These are phyloP conservation scores for Eupithecia subumbrata DNA, from an alignment of 2,888 invertebrate species.

Conservation along the genomic window DNA sequence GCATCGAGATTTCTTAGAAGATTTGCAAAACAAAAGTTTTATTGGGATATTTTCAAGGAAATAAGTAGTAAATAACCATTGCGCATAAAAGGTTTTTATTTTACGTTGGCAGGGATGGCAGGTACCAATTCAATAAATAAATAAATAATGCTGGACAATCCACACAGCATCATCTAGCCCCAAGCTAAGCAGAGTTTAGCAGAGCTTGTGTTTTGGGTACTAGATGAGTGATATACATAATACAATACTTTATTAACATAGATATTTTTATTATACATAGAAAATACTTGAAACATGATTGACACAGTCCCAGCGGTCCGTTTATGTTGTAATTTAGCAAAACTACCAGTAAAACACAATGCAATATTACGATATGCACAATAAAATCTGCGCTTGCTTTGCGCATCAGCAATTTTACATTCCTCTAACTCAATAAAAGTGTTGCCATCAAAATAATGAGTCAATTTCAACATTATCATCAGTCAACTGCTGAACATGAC, in stretches of 20 bases:
- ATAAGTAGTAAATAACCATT: neutral
- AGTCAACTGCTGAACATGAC: neutral
- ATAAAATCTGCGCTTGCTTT: neutral
- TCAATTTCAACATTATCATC: neutral
- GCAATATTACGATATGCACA: neutral
- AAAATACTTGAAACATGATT: neutral
- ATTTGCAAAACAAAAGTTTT: neutral
- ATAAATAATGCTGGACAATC: neutral
- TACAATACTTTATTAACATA: too few relatives aligned
- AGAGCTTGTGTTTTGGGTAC: too few relatives aligned
- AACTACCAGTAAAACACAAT: neutral
- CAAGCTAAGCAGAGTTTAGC: too few relatives aligned
- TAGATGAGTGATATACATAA: too few relatives aligned
- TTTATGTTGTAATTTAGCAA: neutral
- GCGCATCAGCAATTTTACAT: neutral
- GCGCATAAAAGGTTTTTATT: neutral
- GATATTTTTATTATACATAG: too few relatives aligned
- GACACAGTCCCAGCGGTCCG: neutral
- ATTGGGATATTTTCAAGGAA: constrained; percentile 1
- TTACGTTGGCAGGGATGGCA: neutral
- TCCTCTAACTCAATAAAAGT: neutral
- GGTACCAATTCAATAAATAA: neutral
- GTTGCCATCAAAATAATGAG: neutral
- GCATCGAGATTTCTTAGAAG: neutral
- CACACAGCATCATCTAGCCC: too few relatives aligned